Conservation (phyloP, 2,888 invertebrate genomes). For the Siphlonurus alternatus region DNA sequence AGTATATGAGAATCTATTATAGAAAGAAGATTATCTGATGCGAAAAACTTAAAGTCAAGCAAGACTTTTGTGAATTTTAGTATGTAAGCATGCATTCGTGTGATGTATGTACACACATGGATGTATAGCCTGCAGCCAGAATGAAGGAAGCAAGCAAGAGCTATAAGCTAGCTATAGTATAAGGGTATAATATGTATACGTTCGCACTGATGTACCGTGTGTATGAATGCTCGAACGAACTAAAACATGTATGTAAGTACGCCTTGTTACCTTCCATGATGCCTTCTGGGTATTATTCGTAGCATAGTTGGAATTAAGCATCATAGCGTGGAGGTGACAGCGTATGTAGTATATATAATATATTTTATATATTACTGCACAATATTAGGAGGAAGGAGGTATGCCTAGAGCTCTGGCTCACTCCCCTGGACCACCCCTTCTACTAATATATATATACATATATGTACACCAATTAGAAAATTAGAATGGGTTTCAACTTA, state of each 20-base stretch:
- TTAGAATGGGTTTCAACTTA: background rate
- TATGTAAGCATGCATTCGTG: too few relatives aligned
- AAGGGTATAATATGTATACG: background rate
- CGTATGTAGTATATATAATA: background rate
- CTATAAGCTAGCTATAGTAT: background rate
- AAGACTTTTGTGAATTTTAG: too few relatives aligned
- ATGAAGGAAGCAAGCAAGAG: too few relatives aligned
- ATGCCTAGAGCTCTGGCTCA: background rate
- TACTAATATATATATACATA: background rate
- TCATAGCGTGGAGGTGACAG: background rate
- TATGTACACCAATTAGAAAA: background rate
- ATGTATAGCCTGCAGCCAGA: background rate
- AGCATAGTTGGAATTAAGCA: background rate
- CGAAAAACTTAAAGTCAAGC: too few relatives aligned
- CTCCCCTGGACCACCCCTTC: background rate
- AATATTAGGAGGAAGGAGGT: background rate
- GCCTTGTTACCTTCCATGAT: background rate
- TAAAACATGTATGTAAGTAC: background rate
- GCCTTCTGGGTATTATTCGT: background rate
- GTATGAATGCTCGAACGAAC: background rate
- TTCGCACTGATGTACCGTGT: background rate
- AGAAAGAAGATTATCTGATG: too few relatives aligned
- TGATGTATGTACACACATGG: too few relatives aligned
- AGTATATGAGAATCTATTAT: too few relatives aligned
- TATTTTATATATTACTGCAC: too few relatives aligned